These are phyloP conservation scores for Synodontis membranacea DNA, from an alignment of 2,113 vertebrate species.

Conservation along the genomic window DNA sequence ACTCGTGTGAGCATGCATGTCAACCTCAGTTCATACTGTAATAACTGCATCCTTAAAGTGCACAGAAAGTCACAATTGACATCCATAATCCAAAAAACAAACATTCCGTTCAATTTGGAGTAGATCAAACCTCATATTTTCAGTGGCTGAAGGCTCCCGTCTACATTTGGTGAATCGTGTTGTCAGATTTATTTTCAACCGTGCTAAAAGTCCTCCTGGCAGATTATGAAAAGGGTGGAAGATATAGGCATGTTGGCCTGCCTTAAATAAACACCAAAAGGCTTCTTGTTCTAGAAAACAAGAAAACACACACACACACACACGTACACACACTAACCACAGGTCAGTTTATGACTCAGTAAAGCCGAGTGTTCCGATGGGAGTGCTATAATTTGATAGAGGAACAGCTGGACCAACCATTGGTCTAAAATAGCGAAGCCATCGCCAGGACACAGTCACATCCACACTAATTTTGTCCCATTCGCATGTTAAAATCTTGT, in stretches of 20 bases:
- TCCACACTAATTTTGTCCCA: background rate
- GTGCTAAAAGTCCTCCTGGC: constrained; percentile 3
- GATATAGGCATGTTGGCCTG: background rate
- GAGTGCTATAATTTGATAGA: constrained; percentile 39
- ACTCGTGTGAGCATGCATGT: background rate
- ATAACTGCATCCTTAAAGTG: constrained; percentile 3
- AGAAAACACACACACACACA: background rate
- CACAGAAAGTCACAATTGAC: constrained; percentile 18
- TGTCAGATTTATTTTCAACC: constrained; percentile 16
- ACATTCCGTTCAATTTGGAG: background rate
- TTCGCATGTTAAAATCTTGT: background rate
- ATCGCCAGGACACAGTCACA: background rate
- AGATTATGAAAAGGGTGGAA: constrained; percentile 14
- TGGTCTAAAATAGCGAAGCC: background rate
- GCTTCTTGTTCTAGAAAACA: background rate
- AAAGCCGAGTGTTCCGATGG: constrained; percentile 9
- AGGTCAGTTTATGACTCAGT: constrained; percentile 39
- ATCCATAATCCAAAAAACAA: no score
- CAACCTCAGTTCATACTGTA: background rate
- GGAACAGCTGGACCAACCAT: constrained; percentile 13
- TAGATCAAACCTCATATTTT: constrained; percentile 3
- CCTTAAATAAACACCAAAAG: constrained; percentile 25
- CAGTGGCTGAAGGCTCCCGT: background rate
- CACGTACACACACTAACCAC: background rate
- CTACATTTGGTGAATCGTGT: constrained; percentile 10